Base-by-base conservation (phyloP, 2,113 vertebrate species). In the Lampris incognitus region DNA sequence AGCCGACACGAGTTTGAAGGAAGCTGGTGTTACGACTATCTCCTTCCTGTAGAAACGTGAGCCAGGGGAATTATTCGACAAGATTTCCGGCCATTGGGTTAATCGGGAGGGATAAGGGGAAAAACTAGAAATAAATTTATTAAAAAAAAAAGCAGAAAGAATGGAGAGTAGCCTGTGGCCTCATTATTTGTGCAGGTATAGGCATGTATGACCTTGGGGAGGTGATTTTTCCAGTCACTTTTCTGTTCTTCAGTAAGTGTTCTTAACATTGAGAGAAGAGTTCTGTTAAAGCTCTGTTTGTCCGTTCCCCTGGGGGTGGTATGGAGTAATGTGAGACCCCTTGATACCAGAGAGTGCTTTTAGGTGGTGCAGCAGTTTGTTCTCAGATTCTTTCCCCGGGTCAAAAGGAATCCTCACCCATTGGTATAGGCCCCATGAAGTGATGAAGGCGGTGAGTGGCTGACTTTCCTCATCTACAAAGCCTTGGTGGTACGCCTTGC, bases 401-500 rank as follows among this genome's bases (percentile, higher is more conserved):
- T 55, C 54, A 55, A 58, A 58, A 5, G 6, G 56, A 6, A 58
- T 58, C 24, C 56, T 55, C 5, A 55, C 54, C 54, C 54, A 55
- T n/a, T 8, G 54, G 54, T 55, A 13, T 13, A 55, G 54, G 1
- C n/a, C n/a, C n/a, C n/a, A 9, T 55, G 54, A 4, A 13, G n/a
- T 13, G n/a, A 9, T 13, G 6, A 55, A 55, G 9, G 10, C n/a
- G 54, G 54, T 55, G 54, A 55, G 54, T 55, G 54, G 54, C 54
- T 55, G 54, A 55, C 24, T 5, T 13, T 55, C 9, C n/a, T 55
- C 96, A 95, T 79, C 92, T 95, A 9, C 98, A 97, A 1, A 55
- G 54, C 54, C 11, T 55, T 55, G 54, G 54, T 13, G 54, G 54
- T 55, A 55, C 11, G 54, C 54, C 54, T 55, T 55, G 9, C 54